Evolutionary conservation across 2,113 vertebrate species (phyloP).

Genomic region (Callorhinus ursinus): DNA sequence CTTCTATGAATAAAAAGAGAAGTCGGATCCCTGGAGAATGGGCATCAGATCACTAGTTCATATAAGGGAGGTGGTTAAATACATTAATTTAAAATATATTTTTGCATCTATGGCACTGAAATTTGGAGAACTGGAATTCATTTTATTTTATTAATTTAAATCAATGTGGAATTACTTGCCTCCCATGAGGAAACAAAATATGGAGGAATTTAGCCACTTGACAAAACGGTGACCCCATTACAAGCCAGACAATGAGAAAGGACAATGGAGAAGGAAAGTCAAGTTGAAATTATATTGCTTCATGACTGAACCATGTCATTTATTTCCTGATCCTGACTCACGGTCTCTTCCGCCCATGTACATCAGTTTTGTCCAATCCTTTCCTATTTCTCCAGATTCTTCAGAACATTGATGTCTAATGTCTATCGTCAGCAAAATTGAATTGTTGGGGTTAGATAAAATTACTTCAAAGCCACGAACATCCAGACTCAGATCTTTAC

Average conservation of each 20-base stretch:
- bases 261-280: not conserved
- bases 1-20: not conserved
- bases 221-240: not conserved
- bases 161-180: not conserved
- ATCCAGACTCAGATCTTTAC: not conserved
- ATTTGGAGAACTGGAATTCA: not conserved
- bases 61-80: not conserved
- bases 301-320: not conserved
- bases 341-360: not conserved
- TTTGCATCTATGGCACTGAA: not conserved
- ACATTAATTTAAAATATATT: not conserved
- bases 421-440: not conserved
- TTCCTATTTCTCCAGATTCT: not conserved
- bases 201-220: slow-evolving; percentile 11
- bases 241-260: not conserved
- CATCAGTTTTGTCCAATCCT: not conserved
- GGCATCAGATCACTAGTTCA: not conserved
- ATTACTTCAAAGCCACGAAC: not conserved
- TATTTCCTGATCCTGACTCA: not conserved
- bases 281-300: not conserved
- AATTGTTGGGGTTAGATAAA: not conserved
- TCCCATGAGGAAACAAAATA: not conserved
- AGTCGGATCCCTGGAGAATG: not conserved
- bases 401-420: not conserved
- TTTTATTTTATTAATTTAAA: slow-evolving; percentile 3